phyloP scores from a whole-genome alignment of 2,113 vertebrate species.

The Promerops cafer region DNA sequence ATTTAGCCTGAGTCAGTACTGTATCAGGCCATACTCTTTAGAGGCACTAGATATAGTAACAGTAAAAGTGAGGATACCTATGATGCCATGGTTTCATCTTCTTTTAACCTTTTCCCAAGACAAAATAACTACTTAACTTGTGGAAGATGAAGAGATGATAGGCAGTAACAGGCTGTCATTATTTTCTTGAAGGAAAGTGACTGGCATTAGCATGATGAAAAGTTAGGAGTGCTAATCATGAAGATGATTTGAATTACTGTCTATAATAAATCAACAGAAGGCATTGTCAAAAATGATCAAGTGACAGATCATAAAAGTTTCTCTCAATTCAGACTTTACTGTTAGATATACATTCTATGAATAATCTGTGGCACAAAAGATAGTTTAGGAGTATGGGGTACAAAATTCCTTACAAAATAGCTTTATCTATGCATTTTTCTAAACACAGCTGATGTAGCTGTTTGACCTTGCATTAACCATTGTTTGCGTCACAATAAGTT shows the following conservation, averaged over 20 bases:
- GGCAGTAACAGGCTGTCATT: background rate
- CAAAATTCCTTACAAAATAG: background rate
- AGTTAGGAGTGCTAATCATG: background rate
- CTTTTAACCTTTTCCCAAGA: background rate
- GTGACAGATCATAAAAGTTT: background rate
- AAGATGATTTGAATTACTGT: background rate
- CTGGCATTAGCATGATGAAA: background rate
- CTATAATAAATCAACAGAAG: background rate
- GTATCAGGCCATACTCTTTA: background rate
- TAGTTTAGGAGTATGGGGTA: background rate
- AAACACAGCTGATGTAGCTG: background rate
- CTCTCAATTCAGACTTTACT: background rate
- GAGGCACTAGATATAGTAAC: background rate
- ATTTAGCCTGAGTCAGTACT: background rate
- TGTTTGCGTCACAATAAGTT: slow-evolving; percentile 15
- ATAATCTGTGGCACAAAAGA: background rate
- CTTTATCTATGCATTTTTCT: background rate
- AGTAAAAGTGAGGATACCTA: background rate
- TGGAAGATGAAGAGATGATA: background rate
- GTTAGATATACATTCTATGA: background rate
- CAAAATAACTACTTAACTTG: background rate
- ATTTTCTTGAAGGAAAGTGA: background rate
- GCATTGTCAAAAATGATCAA: background rate
- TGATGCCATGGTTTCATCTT: background rate
- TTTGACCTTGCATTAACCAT: background rate